A percentile compares a stretch with the other conserved stretches of the same genome.
phyloP scores from a whole-genome alignment of 2,797 vertebrate species.

The Anableps anableps region DNA sequence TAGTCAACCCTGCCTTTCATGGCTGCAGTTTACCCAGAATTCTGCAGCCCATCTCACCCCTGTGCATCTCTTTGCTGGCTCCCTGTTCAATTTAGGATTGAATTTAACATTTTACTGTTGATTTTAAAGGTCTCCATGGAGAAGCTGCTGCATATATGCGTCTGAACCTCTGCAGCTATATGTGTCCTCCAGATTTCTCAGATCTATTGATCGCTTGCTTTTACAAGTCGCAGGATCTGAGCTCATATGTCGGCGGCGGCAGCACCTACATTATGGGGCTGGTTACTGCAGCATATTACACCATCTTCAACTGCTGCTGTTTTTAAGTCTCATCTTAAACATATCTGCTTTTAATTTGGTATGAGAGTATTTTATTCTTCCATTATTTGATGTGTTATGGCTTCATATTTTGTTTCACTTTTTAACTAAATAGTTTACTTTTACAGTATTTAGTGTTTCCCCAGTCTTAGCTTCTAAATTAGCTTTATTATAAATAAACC shows the following conservation, averaged over 20 bases:
- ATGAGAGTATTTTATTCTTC: not conserved
- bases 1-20: not conserved
- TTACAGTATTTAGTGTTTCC: too few relatives aligned
- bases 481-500: too few relatives aligned
- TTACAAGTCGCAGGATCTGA: not conserved
- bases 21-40: not conserved
- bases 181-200: not conserved
- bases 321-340: not conserved
- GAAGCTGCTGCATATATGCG: not conserved
- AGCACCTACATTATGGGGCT: not conserved
- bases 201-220: not conserved
- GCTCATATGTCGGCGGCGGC: not conserved
- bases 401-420: too few relatives aligned
- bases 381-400: too few relatives aligned
- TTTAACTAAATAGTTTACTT: too few relatives aligned
- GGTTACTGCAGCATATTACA: not conserved
- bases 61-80: too few relatives aligned
- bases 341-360: not conserved
- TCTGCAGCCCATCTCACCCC: too few relatives aligned
- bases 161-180: not conserved
- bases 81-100: too few relatives aligned
- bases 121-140: not conserved
- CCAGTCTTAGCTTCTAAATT: too few relatives aligned
- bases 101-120: not conserved
- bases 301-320: not conserved